A percentile compares a stretch with the other conserved stretches of the same genome.
phyloP scores from a whole-genome alignment of 2,113 vertebrate species.

The Cygnus atratus region DNA sequence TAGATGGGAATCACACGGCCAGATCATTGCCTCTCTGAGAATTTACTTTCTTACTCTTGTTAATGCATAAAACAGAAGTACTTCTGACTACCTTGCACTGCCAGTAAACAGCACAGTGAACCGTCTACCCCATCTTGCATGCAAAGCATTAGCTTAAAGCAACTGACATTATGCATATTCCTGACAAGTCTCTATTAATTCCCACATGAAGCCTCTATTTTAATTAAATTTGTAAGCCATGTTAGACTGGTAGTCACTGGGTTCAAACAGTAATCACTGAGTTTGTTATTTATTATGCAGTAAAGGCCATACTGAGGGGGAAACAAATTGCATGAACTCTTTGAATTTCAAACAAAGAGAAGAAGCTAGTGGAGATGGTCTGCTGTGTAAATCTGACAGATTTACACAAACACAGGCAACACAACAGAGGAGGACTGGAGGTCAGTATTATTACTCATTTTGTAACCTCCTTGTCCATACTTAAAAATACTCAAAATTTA shows the following conservation, averaged over 20 bases:
- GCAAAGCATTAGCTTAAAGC: neutral
- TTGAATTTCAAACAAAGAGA: neutral
- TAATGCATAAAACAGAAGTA: neutral
- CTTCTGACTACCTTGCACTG: neutral
- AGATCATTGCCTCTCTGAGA: neutral
- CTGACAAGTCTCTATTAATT: neutral
- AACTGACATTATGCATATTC: neutral
- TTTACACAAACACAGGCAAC: fast-evolving
- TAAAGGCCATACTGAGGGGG: neutral
- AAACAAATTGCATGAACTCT: neutral
- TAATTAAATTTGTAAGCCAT: neutral
- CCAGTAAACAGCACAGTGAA: neutral
- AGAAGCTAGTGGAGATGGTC: neutral
- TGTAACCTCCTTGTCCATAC: neutral
- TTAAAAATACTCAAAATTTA: neutral
- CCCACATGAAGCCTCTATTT: neutral
- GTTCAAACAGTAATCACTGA: neutral
- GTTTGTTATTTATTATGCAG: neutral
- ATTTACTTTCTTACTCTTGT: neutral
- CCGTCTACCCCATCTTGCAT: neutral
- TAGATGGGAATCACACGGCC: neutral
- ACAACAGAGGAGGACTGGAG: neutral
- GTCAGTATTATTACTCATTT: neutral
- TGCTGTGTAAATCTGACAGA: too few species aligned
- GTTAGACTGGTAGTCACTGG: neutral